Base-by-base conservation (phyloP, 2,797 vertebrate species). In the Chrosomus eos region DNA sequence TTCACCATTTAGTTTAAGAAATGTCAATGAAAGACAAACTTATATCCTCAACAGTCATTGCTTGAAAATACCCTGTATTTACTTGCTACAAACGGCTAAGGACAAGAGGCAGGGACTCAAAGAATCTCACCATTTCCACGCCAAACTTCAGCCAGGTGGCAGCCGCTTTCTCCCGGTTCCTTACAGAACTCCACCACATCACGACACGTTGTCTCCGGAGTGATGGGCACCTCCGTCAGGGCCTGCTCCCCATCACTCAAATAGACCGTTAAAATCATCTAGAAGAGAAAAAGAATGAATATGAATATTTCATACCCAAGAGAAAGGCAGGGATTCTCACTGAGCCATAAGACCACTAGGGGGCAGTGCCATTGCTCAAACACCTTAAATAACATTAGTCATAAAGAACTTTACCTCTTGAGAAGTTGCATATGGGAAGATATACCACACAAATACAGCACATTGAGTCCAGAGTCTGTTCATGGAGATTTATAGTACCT, bases 261-360 rank as follows among this genome's bases (percentile, higher is more conserved):
- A 95, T 98, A 99, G 93, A 99, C 98, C 6, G 97, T 99, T 95
- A 99, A 92, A 91, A 99, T 99, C 97, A 98, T 98, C 98, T 99
- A 64, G 26, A 64, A 31, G 62, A 31, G 92, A 45, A 78, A 75
- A 36, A 81, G 19, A 85, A n/a, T n/a, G 0, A 31, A 43, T 6
- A 23, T 33, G n/a, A 18, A 45, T 68, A 53, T 51, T 51, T 74
- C 28, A 53, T 5, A 53, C 4, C 7, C 3, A 62, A 16, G 51
- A 74, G 60, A 60, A 10, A 40, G 51, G 72, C 23, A 51, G 9
- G 26, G 21, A 76, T 28, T 71, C 67, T 10, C 48, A 38, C 23
- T 55, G 11, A 70, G 10, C 14, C 11, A 36, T 21, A 43, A 21
- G 7, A 53, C 33, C 74, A 72, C 76, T 70, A 38, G 81, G 48